Percentiles rank a stretch among this genome's conserved stretches.
phyloP scores from a whole-genome alignment of 2,888 invertebrate genomes.

The Drosophila tripunctata region DNA sequence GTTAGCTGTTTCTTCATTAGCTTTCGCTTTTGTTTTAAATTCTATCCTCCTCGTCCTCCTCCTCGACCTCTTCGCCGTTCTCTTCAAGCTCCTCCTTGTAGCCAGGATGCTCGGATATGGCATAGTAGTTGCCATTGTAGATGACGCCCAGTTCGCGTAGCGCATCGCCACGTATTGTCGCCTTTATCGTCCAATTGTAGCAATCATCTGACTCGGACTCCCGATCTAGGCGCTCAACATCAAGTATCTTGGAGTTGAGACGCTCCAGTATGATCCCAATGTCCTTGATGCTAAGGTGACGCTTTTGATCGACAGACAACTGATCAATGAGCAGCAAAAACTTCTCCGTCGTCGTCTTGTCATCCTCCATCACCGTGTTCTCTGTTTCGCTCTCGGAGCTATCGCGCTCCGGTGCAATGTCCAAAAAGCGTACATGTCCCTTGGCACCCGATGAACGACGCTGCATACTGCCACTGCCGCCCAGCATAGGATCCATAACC shows the following conservation, averaged over 20 bases:
- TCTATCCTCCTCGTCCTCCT: slow-evolving; percentile 89
- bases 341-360: slow-evolving; percentile 94
- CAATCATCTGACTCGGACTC: slow-evolving; percentile 97
- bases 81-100: slow-evolving; percentile 96
- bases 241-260: slow-evolving; percentile 95
- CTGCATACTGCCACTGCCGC: slow-evolving; percentile 79
- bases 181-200: slow-evolving; percentile 98
- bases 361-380: slow-evolving; percentile 96
- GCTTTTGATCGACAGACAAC: slow-evolving; percentile 95
- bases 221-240: slow-evolving; percentile 95
- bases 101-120: slow-evolving; percentile 96
- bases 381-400: slow-evolving; percentile 97
- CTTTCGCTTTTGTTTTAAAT: slow-evolving; percentile 61
- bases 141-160: slow-evolving; percentile 95
- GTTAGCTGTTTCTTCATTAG: slow-evolving; percentile 32
- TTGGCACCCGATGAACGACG: slow-evolving; percentile 86
- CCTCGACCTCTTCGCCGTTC: slow-evolving; percentile 91
- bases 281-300: slow-evolving; percentile 96
- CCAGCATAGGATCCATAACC: slow-evolving; percentile 84
- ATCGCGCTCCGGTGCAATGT: slow-evolving; percentile 91
- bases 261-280: slow-evolving; percentile 97
- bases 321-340: slow-evolving; percentile 97
- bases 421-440: slow-evolving; percentile 93
- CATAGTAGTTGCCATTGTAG: slow-evolving; percentile 97
- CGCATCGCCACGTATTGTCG: slow-evolving; percentile 95